Percentiles rank a stretch among this genome's conserved stretches.
phyloP scores from a whole-genome alignment of 2,888 invertebrate genomes.

The Ligdia adustata region DNA sequence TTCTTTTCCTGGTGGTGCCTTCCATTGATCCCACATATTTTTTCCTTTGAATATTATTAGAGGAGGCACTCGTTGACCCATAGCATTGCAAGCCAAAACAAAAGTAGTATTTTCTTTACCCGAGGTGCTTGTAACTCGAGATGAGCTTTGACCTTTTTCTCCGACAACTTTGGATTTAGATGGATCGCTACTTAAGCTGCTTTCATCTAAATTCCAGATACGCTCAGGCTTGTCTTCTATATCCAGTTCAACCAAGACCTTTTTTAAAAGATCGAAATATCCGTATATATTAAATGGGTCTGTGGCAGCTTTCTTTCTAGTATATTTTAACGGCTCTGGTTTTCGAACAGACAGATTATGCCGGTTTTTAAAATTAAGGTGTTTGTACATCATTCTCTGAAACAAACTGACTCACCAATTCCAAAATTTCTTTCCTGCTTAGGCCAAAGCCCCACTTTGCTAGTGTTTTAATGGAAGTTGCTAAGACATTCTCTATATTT shows the following conservation, averaged over 20 bases:
- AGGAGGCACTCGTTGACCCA: not conserved
- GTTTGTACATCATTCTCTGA: not conserved
- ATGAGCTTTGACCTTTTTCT: not conserved
- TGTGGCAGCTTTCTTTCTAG: slow-evolving; percentile 10
- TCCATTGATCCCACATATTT: slow-evolving; percentile 9
- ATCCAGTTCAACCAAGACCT: not conserved
- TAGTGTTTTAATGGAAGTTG: slow-evolving; percentile 1
- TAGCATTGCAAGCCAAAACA: not conserved
- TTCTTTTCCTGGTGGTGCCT: not conserved
- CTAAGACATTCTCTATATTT: slow-evolving; percentile 5
- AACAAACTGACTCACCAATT: slow-evolving; percentile 3
- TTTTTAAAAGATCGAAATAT: slow-evolving; percentile 1
- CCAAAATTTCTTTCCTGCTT: slow-evolving; percentile 13
- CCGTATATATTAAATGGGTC: slow-evolving; percentile 5
- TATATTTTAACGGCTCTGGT: slow-evolving; percentile 6
- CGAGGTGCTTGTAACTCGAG: not conserved
- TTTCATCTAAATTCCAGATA: slow-evolving; percentile 1
- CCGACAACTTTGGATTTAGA: not conserved
- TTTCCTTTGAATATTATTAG: slow-evolving; percentile 8
- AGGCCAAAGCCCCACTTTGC: slow-evolving; percentile 17
- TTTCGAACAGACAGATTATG: slow-evolving; percentile 9
- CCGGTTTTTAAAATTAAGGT: slow-evolving; percentile 11
- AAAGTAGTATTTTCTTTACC: not conserved
- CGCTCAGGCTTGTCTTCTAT: not conserved
- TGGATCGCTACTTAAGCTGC: not conserved